phyloP scores from a whole-genome alignment of 2,797 vertebrate species.

The Enteromius radiatus region DNA sequence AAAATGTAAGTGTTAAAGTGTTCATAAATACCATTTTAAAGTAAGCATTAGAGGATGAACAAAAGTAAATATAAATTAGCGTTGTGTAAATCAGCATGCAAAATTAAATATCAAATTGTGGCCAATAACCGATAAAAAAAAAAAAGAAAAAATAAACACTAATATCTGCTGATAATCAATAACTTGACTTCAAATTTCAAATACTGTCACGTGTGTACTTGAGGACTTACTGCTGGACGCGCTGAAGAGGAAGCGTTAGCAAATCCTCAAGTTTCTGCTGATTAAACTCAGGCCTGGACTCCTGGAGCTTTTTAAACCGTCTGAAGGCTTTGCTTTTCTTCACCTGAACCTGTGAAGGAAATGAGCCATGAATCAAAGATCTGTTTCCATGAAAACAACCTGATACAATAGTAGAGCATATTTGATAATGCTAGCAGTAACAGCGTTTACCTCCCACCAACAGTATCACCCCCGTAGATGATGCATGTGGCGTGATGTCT shows the following conservation, averaged over 20 bases:
- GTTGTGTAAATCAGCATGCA: neutral
- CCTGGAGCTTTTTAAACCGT: slow-evolving; percentile 89
- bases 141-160: neutral
- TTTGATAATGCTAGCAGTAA: slow-evolving; percentile 20
- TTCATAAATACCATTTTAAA: neutral
- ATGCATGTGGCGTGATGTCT: slow-evolving; percentile 4
- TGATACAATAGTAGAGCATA: neutral
- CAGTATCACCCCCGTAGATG: slow-evolving; percentile 4
- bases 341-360: slow-evolving; percentile 77
- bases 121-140: neutral
- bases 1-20: neutral
- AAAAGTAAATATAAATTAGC: neutral
- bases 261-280: slow-evolving; percentile 83
- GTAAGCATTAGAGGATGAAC: neutral
- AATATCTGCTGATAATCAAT: neutral
- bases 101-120: neutral
- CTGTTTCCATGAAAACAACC: slow-evolving; percentile 12
- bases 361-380: slow-evolving; percentile 4
- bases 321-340: slow-evolving; percentile 88
- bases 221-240: slow-evolving; percentile 85
- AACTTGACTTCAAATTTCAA: neutral
- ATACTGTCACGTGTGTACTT: neutral
- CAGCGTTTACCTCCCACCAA: slow-evolving; percentile 11
- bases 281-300: slow-evolving; percentile 85
- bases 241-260: slow-evolving; percentile 84